Percentiles rank a stretch among this genome's conserved stretches.
Conservation (phyloP, 2,113 vertebrate species). For the Spea bombifrons region DNA sequence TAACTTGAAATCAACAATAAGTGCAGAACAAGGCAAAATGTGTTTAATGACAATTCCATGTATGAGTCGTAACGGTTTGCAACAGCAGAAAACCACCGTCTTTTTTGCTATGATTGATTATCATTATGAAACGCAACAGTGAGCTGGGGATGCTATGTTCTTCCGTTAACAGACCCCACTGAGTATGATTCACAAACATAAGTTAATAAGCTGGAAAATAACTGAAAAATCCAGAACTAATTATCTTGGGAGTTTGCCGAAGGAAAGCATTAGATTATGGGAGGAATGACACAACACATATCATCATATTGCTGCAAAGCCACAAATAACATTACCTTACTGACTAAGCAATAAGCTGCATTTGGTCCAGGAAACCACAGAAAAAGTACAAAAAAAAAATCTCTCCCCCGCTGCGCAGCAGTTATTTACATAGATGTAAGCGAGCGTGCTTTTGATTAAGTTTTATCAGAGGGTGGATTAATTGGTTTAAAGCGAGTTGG, state of each 20-base stretch:
- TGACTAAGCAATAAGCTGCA: background rate
- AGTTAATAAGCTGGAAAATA: slow-evolving; percentile 38
- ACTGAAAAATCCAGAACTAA: slow-evolving; percentile 11
- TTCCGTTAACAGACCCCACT: slow-evolving; percentile 23
- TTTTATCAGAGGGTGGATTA: too few species aligned
- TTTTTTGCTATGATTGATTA: too few species aligned
- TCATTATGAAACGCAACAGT: background rate
- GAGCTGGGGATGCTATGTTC: background rate
- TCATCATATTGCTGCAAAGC: background rate
- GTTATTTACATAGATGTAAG: background rate
- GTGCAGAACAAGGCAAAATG: too few species aligned
- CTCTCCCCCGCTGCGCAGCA: background rate
- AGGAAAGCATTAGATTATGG: slow-evolving; percentile 13
- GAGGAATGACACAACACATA: background rate
- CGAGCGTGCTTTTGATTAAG: too few species aligned
- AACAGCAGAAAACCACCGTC: too few species aligned
- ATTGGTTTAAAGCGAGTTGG: too few species aligned
- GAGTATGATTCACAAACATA: slow-evolving; percentile 30
- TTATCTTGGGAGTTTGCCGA: slow-evolving; percentile 7
- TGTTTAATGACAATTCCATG: too few species aligned
- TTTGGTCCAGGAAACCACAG: background rate
- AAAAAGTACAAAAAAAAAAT: background rate
- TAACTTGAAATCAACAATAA: too few species aligned
- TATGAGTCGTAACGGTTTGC: too few species aligned
- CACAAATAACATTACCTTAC: background rate